A percentile compares a stretch with the other conserved stretches of the same genome.
Evolutionary conservation across 2,797 vertebrate genomes (phyloP).

Genomic region (Leptodactylus fallax): DNA sequence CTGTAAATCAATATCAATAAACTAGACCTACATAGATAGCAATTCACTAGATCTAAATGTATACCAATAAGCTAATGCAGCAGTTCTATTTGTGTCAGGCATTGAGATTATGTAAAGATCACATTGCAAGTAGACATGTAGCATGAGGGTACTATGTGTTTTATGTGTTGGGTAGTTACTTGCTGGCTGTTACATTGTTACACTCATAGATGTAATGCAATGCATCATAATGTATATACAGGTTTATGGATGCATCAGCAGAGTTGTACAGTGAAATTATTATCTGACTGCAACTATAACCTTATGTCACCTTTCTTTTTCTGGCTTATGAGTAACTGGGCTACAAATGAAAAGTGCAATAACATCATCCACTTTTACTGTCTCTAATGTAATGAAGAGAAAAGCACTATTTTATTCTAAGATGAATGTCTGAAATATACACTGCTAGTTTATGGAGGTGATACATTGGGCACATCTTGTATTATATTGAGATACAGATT

Average conservation of each 20-base stretch:
- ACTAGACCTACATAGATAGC: no score
- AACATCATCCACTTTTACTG: neutral
- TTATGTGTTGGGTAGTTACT: no score
- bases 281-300: conserved; percentile 26
- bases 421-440: neutral
- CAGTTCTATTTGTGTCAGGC: no score
- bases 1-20: no score
- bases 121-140: neutral
- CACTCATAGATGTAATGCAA: no score
- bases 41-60: neutral
- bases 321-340: neutral
- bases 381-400: neutral
- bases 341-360: neutral
- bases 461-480: neutral
- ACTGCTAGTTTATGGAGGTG: neutral
- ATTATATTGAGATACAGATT: neutral
- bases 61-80: neutral
- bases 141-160: neutral
- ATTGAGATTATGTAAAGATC: neutral
- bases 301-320: conserved; percentile 31
- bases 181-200: neutral
- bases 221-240: neutral
- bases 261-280: conserved; percentile 12
- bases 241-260: conserved; percentile 1
- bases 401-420: neutral